These are phyloP conservation scores for Lates japonicus DNA, from an alignment of 2,797 vertebrate genomes.

Conservation along the genomic window DNA sequence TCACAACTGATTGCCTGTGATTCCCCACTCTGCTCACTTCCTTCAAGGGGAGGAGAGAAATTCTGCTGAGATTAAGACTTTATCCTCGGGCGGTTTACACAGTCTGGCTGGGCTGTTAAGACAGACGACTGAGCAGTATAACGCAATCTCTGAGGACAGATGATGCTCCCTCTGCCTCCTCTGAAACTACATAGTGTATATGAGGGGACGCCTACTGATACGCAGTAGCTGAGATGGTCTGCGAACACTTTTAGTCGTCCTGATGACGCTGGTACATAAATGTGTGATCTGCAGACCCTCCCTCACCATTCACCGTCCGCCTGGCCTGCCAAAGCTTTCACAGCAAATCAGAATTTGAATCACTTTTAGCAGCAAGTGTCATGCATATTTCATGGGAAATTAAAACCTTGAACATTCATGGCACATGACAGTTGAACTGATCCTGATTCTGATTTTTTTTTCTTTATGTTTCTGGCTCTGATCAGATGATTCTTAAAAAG, in stretches of 20 bases:
- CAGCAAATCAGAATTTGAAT: constrained; percentile 37
- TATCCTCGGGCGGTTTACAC: constrained; percentile 41
- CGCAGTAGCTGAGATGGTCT: constrained; percentile 44
- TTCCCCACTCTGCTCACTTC: constrained; percentile 48
- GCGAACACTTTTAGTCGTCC: constrained; percentile 48
- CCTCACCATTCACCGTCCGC: constrained; percentile 29
- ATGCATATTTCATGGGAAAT: constrained; percentile 22
- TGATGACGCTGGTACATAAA: constrained; percentile 59
- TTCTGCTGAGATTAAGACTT: constrained; percentile 58
- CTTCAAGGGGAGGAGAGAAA: constrained; percentile 53
- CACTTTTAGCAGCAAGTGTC: constrained; percentile 33
- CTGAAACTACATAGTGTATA: constrained; percentile 21
- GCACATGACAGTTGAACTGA: constrained; percentile 35
- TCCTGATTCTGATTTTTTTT: constrained; percentile 24
- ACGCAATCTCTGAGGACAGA: constrained; percentile 38
- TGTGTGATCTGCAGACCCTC: constrained; percentile 51
- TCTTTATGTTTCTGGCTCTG: constrained; percentile 23
- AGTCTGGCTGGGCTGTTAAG: constrained; percentile 30
- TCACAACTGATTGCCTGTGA: constrained; percentile 67
- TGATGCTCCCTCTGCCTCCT: constrained; percentile 46
- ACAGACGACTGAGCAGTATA: constrained; percentile 41
- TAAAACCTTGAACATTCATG: constrained; percentile 12
- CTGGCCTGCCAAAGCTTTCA: constrained; percentile 47
- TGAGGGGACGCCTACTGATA: constrained; percentile 42
- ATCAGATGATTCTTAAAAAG: constrained; percentile 47